These are phyloP conservation scores for Horisme vitalbata DNA, from an alignment of 2,888 invertebrate species.

Conservation along the genomic window DNA sequence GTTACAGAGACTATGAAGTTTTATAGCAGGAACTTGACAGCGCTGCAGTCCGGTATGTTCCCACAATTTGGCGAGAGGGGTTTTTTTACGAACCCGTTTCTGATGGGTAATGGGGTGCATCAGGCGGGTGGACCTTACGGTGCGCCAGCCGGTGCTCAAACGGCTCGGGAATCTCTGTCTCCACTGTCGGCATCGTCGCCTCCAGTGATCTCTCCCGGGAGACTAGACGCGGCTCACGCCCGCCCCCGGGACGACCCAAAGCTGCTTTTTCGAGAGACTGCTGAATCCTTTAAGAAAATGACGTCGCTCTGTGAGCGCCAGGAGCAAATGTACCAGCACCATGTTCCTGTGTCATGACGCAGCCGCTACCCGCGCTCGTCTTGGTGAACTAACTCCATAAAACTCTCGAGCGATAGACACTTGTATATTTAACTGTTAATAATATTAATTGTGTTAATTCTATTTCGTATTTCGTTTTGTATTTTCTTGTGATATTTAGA, in stretches of 20 bases:
- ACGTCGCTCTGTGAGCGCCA: constrained; percentile 79
- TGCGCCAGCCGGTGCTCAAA: constrained; percentile 67
- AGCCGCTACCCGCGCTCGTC: constrained; percentile 62
- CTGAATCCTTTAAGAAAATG: constrained; percentile 80
- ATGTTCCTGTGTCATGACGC: constrained; percentile 81
- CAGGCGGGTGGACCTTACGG: constrained; percentile 68
- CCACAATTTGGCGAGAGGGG: constrained; percentile 71
- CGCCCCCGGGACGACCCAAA: constrained; percentile 72
- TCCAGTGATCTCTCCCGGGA: constrained; percentile 73
- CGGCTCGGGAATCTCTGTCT: constrained; percentile 72
- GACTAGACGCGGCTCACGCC: constrained; percentile 72
- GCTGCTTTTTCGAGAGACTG: constrained; percentile 80
- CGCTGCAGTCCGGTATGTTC: constrained; percentile 70
- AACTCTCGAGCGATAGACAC: constrained; percentile 58
- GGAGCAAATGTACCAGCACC: constrained; percentile 80
- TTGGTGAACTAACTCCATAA: constrained; percentile 67
- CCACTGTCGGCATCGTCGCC: constrained; percentile 76
- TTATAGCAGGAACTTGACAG: constrained; percentile 72
- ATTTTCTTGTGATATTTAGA: constrained; percentile 83
- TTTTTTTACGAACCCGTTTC: constrained; percentile 70
- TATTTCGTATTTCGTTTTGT: constrained; percentile 82
- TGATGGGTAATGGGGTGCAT: constrained; percentile 68
- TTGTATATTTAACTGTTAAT: constrained; percentile 80
- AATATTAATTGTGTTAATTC: constrained; percentile 80
- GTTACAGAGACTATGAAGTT: constrained; percentile 79